Conservation (phyloP, 2,797 vertebrate genomes). For the Myripristis jacobus region DNA sequence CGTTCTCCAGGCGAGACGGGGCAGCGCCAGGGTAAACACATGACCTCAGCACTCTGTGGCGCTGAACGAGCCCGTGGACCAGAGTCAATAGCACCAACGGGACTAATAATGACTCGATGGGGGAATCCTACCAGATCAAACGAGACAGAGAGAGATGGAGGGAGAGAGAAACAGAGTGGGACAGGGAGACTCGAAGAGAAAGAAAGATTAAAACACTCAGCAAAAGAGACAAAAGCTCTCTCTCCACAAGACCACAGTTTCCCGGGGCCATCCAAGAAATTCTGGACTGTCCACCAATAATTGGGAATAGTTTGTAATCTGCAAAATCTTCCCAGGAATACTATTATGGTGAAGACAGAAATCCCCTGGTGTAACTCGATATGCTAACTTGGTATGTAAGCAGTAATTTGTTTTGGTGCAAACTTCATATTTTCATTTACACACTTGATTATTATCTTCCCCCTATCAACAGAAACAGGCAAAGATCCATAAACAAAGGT, state of each 20-base stretch:
- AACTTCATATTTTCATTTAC: no score
- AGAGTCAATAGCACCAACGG: conserved; percentile 71
- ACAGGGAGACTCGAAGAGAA: conserved; percentile 12
- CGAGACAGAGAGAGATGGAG: conserved; percentile 15
- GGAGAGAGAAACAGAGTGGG: conserved; percentile 8
- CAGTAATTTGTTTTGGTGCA: no score
- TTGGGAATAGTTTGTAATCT: no score
- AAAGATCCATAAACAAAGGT: no score
- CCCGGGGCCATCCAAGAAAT: no score
- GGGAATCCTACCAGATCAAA: conserved; percentile 56
- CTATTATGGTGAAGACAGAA: no score
- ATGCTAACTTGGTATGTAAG: no score
- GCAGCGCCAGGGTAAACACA: conserved; percentile 82
- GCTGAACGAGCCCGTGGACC: conserved; percentile 51
- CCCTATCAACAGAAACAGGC: no score
- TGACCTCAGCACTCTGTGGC: conserved; percentile 77
- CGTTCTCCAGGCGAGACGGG: conserved; percentile 64
- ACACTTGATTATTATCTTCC: no score
- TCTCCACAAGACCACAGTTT: neutral
- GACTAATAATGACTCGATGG: conserved; percentile 62
- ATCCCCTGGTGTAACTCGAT: no score
- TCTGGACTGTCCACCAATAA: no score
- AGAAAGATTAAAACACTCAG: conserved; percentile 1
- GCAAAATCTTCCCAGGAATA: no score
- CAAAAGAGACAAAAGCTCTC: neutral